Percentiles rank a stretch among this genome's conserved stretches.
phyloP scores from a whole-genome alignment of 2,888 invertebrate species.

The Chymomyza amoena region DNA sequence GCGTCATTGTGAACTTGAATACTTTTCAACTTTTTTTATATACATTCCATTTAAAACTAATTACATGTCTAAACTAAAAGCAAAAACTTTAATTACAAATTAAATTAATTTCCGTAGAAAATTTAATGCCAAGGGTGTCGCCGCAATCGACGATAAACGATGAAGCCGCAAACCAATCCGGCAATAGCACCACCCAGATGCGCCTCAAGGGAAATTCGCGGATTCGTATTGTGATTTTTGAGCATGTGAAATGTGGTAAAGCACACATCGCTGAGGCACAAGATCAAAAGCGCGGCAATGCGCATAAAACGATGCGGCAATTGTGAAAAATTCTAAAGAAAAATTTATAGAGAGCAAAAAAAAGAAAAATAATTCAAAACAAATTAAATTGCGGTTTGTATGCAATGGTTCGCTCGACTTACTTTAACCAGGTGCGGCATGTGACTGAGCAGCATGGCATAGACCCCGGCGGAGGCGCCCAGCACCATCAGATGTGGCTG shows the following conservation, averaged over 20 bases:
- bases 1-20: not conserved
- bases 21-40: not conserved
- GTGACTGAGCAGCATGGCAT: slow-evolving; percentile 92
- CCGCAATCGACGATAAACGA: slow-evolving; percentile 37
- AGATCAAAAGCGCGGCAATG: slow-evolving; percentile 82
- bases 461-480: slow-evolving; percentile 95
- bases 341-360: slow-evolving; percentile 21
- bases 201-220: slow-evolving; percentile 85
- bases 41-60: slow-evolving; percentile 22
- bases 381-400: slow-evolving; percentile 45
- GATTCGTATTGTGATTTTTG: slow-evolving; percentile 77
- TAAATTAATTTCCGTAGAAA: slow-evolving; percentile 6
- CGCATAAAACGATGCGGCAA: slow-evolving; percentile 80
- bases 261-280: slow-evolving; percentile 84
- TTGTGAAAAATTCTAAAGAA: slow-evolving; percentile 78
- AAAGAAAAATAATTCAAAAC: slow-evolving; percentile 21
- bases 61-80: not conserved
- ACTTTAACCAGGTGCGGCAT: slow-evolving; percentile 89
- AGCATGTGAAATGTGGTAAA: slow-evolving; percentile 80
- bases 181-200: slow-evolving; percentile 85
- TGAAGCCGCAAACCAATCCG: slow-evolving; percentile 79
- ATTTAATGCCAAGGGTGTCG: not conserved
- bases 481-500: slow-evolving; percentile 88
- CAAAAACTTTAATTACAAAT: slow-evolving; percentile 12
- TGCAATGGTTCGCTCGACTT: slow-evolving; percentile 51